Percentiles rank a stretch among this genome's conserved stretches.
Conservation (phyloP, 92 coral and sea anemone species). For the Palythoa grandis region DNA sequence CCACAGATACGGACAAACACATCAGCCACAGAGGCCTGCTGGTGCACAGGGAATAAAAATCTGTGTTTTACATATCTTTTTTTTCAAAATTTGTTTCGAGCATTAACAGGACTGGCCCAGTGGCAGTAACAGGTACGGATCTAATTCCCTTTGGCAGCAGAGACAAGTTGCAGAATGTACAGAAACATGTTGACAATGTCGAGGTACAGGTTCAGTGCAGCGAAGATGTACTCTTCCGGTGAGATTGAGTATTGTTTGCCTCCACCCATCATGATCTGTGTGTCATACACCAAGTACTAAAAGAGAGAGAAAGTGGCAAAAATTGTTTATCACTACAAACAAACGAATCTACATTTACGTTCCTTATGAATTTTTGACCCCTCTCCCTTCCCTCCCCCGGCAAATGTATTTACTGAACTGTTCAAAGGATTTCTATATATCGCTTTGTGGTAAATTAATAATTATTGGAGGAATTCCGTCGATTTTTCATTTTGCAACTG, state of each 20-base stretch:
- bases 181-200: slow-evolving; percentile 96
- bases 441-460: too few species aligned
- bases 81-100: not conserved
- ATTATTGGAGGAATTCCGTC: too few species aligned
- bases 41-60: not conserved
- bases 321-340: not conserved
- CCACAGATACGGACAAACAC: not conserved
- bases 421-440: too few species aligned
- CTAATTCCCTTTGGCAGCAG: slow-evolving; percentile 91
- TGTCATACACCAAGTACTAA: slow-evolving; percentile 98
- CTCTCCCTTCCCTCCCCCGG: not conserved
- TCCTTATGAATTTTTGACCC: not conserved
- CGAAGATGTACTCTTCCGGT: slow-evolving; percentile 98
- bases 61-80: not conserved
- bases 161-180: slow-evolving; percentile 86
- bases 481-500: too few species aligned
- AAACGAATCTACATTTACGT: not conserved
- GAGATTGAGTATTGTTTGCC: slow-evolving; percentile 94
- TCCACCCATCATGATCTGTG: slow-evolving; percentile 99
- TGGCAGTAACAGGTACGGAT: not conserved
- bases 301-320: slow-evolving; percentile 22
- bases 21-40: too few species aligned
- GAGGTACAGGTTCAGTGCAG: slow-evolving; percentile 94
- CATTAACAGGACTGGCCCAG: not conserved
- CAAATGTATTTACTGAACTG: too few species aligned